Percentiles rank a stretch among this genome's conserved stretches.
Evolutionary conservation across 1,140 invertebrate genomes (phyloP).

Genomic region (Schlechtendalia chinensis): DNA sequence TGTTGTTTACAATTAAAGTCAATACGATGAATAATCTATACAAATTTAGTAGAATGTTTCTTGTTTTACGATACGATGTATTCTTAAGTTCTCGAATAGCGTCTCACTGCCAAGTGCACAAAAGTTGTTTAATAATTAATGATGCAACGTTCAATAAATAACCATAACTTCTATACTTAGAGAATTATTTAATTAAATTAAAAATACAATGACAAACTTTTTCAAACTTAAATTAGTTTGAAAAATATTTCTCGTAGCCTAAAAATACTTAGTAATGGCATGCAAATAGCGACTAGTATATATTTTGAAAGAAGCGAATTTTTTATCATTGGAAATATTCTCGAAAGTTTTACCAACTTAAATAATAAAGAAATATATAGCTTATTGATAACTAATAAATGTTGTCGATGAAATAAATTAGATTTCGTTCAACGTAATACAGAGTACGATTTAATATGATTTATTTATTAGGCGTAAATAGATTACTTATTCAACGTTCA

Average conservation of each 20-base stretch:
- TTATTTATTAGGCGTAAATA: too few species aligned
- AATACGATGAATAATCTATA: not conserved
- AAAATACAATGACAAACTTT: constrained; percentile 30
- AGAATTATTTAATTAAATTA: constrained; percentile 30
- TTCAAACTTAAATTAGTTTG: constrained; percentile 29
- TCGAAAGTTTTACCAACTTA: too few species aligned
- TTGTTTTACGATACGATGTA: constrained; percentile 3
- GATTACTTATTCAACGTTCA: too few species aligned
- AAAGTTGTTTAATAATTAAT: constrained; percentile 27
- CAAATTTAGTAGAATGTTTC: not conserved
- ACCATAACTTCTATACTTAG: constrained; percentile 1
- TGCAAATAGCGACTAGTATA: not conserved
- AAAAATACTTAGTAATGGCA: not conserved
- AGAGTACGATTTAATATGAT: too few species aligned
- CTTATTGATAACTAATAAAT: too few species aligned
- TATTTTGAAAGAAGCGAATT: too few species aligned
- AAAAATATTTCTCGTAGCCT: not conserved
- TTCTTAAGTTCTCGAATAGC: constrained; percentile 6
- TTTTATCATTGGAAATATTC: too few species aligned
- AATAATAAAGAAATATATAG: too few species aligned
- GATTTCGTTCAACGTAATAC: too few species aligned
- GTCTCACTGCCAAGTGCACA: not conserved
- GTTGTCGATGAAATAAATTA: too few species aligned
- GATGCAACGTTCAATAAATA: constrained; percentile 13
- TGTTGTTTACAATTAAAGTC: not conserved